Evolutionary conservation across 1,140 invertebrate species (phyloP).

Genomic region (Pollicipes pollicipes): DNA sequence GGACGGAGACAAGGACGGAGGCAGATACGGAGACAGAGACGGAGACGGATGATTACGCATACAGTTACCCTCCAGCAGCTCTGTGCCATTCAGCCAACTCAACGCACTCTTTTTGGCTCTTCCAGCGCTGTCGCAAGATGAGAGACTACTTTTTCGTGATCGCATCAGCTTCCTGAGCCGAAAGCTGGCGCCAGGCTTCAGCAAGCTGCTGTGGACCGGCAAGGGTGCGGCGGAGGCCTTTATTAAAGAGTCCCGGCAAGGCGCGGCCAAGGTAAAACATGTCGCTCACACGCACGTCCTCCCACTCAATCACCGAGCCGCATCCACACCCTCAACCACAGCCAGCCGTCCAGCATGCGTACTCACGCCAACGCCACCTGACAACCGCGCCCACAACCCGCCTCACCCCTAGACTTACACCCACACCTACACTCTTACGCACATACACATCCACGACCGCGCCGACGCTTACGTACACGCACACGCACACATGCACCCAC

Average conservation of each 20-base stretch:
- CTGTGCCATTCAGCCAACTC: too few relatives aligned
- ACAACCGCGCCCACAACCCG: neutral
- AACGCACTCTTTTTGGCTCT: too few relatives aligned
- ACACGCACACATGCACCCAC: slow-evolving; percentile 6
- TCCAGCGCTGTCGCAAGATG: slow-evolving; percentile 28
- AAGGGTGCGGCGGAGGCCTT: slow-evolving; percentile 51
- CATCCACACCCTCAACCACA: too few relatives aligned
- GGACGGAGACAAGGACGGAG: too few relatives aligned
- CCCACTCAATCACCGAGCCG: too few relatives aligned
- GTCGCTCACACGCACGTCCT: too few relatives aligned
- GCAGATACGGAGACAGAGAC: too few relatives aligned
- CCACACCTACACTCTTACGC: slow-evolving; percentile 8
- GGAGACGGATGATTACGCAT: too few relatives aligned
- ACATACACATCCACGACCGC: slow-evolving; percentile 7
- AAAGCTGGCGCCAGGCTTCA: slow-evolving; percentile 59
- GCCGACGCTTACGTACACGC: neutral
- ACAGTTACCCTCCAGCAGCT: too few relatives aligned
- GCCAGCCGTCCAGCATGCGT: too few relatives aligned
- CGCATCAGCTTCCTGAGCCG: slow-evolving; percentile 41
- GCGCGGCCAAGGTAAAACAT: slow-evolving; percentile 43
- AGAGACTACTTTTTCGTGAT: slow-evolving; percentile 36
- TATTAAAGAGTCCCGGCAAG: slow-evolving; percentile 49
- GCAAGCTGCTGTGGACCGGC: slow-evolving; percentile 52
- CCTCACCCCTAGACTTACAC: neutral
- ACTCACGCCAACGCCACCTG: too few relatives aligned